Evolutionary conservation across 2,797 vertebrate species (phyloP).

Genomic region (Coregonus sp.): DNA sequence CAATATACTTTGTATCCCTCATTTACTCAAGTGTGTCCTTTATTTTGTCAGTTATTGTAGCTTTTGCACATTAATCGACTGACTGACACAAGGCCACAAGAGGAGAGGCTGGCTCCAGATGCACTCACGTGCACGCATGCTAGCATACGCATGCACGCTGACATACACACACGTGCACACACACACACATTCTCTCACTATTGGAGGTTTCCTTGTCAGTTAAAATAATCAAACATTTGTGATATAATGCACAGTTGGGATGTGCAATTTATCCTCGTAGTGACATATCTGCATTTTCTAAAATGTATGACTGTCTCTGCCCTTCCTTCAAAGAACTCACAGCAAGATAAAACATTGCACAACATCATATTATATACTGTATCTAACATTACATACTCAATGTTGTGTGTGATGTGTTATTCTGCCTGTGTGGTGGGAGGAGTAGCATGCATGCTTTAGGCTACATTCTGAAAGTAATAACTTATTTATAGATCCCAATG

Average conservation of each 20-base stretch:
- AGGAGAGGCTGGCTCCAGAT: constrained; percentile 22
- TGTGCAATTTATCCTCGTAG: neutral
- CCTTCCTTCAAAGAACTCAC: neutral
- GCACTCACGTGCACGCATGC: neutral
- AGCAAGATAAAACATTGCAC: neutral
- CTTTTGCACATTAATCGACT: constrained; percentile 54
- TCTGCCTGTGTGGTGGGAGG: neutral
- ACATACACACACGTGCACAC: constrained; percentile 14
- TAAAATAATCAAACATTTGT: neutral
- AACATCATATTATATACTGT: too few relatives aligned
- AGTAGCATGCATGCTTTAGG: neutral
- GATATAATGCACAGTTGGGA: neutral
- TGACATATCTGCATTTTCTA: neutral
- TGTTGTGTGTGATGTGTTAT: neutral
- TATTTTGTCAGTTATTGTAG: neutral
- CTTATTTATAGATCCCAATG: constrained; percentile 15
- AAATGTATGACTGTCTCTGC: neutral
- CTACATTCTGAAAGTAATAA: neutral
- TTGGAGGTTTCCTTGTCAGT: neutral
- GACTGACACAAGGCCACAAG: constrained; percentile 20
- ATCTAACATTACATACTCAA: neutral
- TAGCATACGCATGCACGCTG: neutral
- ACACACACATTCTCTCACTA: neutral
- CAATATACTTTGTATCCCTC: too few relatives aligned
- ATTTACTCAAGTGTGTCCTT: too few relatives aligned